Evolutionary conservation across 2,888 invertebrate genomes (phyloP).

Genomic region (Leucania comma): DNA sequence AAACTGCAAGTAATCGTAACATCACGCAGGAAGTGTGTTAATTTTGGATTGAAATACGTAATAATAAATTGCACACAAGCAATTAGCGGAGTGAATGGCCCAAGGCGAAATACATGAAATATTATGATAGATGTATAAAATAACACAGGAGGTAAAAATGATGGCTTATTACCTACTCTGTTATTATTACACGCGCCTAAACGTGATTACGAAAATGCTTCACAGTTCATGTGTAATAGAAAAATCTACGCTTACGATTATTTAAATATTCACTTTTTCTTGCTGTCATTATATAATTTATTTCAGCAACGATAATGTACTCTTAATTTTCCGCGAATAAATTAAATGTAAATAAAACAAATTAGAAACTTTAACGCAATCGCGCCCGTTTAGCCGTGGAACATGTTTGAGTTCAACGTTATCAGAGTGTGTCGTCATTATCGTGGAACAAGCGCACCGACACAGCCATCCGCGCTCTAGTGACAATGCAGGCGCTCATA

Average conservation of each 20-base stretch:
- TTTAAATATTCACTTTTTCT: constrained; percentile 20
- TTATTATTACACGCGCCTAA: constrained; percentile 26
- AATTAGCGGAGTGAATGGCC: constrained; percentile 74
- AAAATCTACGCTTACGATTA: constrained; percentile 12
- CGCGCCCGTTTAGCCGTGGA: constrained; percentile 58
- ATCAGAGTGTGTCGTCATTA: constrained; percentile 88
- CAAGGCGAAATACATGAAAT: constrained; percentile 73
- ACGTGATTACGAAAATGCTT: constrained; percentile 31
- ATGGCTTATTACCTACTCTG: constrained; percentile 5
- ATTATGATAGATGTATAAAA: constrained; percentile 55
- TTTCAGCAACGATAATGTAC: not conserved
- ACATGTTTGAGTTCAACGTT: constrained; percentile 79
- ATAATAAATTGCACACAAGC: constrained; percentile 74
- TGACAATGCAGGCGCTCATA: constrained; percentile 62
- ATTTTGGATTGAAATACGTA: constrained; percentile 76
- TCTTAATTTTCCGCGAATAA: constrained; percentile 27
- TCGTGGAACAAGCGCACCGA: constrained; percentile 74
- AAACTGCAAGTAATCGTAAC: constrained; percentile 71
- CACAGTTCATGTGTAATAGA: constrained; percentile 9
- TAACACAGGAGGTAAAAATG: constrained; percentile 7
- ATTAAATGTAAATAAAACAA: constrained; percentile 51
- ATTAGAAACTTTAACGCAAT: constrained; percentile 60
- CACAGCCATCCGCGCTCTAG: constrained; percentile 79
- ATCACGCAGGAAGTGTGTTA: constrained; percentile 77
- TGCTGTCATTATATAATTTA: constrained; percentile 31